A percentile compares a stretch with the other conserved stretches of the same genome.
These are phyloP conservation scores for Eledone cirrhosa DNA, from an alignment of 2,888 invertebrate species.

Conservation along the genomic window DNA sequence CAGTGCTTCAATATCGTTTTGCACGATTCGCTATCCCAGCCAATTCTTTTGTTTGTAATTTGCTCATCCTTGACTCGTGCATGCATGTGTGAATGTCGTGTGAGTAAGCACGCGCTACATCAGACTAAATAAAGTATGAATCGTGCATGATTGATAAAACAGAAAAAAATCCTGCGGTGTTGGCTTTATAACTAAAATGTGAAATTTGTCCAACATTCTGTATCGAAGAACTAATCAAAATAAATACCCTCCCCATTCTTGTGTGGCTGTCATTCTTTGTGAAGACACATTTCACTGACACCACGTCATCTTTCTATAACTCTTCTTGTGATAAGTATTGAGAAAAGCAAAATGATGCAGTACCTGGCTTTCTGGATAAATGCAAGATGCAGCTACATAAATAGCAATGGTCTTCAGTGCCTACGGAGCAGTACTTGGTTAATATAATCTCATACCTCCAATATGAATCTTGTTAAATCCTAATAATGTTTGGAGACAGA, in stretches of 20 bases:
- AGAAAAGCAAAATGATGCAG: no score
- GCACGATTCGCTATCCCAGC: slow-evolving; percentile 18
- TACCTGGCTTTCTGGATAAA: no score
- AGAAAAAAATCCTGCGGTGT: not conserved
- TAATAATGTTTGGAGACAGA: no score
- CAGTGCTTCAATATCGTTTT: slow-evolving; percentile 23
- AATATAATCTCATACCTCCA: no score
- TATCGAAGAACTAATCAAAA: no score
- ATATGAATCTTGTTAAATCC: no score
- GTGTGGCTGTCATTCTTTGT: not conserved
- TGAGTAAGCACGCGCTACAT: slow-evolving; percentile 25
- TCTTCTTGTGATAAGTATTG: no score
- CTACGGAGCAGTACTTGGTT: no score
- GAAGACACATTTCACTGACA: not conserved
- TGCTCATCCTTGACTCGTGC: slow-evolving; percentile 11
- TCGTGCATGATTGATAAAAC: not conserved
- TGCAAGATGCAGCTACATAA: no score
- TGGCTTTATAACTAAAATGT: not conserved
- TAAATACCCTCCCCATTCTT: no score
- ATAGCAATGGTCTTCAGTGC: no score
- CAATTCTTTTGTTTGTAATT: slow-evolving; percentile 19
- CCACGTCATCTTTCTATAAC: not conserved
- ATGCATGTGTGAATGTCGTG: slow-evolving; percentile 24
- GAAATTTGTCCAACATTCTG: no score
- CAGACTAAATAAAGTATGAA: slow-evolving; percentile 3